Conservation (phyloP, 2,797 vertebrate species). For the Myoxocephalus aenaeus region DNA sequence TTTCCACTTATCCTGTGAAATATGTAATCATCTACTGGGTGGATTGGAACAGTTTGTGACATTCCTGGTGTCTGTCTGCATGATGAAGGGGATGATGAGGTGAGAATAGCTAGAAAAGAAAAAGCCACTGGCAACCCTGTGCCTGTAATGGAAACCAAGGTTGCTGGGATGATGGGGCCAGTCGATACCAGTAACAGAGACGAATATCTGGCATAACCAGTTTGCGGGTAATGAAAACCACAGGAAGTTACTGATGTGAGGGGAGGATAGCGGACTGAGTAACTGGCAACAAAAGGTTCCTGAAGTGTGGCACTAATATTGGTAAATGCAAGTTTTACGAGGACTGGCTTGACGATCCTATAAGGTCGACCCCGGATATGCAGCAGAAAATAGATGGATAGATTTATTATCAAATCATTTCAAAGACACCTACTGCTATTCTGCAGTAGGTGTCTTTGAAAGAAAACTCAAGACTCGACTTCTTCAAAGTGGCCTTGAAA, state of each 20-base stretch:
- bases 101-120: not conserved
- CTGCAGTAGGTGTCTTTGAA: too few species aligned
- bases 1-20: not conserved
- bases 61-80: not conserved
- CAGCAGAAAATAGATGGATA: too few species aligned
- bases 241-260: not conserved
- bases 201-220: too few species aligned
- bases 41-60: not conserved
- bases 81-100: not conserved
- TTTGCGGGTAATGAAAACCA: not conserved
- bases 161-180: not conserved
- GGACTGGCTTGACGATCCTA: not conserved
- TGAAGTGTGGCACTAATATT: too few species aligned
- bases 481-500: too few species aligned
- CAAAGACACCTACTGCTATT: too few species aligned
- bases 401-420: too few species aligned
- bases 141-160: too few species aligned
- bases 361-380: not conserved
- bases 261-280: not conserved
- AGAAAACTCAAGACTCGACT: too few species aligned
- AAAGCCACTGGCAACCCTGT: not conserved
- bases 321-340: not conserved
- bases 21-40: not conserved
- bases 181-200: not conserved
- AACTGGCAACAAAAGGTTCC: not conserved